A percentile compares a stretch with the other conserved stretches of the same genome.
Evolutionary conservation across 2,888 invertebrate genomes (phyloP).

Genomic region (Chrysodeixis includens): DNA sequence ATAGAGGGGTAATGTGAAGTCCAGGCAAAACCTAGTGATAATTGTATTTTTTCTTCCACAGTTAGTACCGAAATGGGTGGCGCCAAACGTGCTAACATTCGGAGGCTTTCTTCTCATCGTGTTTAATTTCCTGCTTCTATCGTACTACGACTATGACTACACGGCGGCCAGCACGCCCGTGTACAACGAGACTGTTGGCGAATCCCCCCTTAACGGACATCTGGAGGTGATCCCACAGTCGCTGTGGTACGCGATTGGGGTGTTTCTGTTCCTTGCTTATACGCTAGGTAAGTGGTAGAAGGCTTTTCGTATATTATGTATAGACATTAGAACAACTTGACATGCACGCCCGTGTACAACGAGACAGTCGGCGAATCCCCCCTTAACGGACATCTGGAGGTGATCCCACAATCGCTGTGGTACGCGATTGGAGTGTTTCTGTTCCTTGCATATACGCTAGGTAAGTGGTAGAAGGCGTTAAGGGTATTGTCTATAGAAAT

Average conservation of each 20-base stretch:
- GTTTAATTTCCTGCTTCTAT: constrained; percentile 94
- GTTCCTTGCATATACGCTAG: constrained; percentile 98
- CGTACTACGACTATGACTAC: constrained; percentile 96
- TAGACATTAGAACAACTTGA: no score
- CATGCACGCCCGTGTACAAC: constrained; percentile 81
- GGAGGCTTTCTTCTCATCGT: constrained; percentile 97
- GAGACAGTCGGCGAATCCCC: constrained; percentile 70
- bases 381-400: constrained; percentile 75
- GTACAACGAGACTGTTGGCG: constrained; percentile 72
- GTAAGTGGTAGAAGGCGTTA: no score
- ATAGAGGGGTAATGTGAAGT: no score
- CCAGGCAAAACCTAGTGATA: no score
- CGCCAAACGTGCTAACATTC: constrained; percentile 98
- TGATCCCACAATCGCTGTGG: constrained; percentile 96
- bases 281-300: constrained; percentile 96
- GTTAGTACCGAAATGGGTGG: constrained; percentile 98
- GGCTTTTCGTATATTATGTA: no score
- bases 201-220: constrained; percentile 71
- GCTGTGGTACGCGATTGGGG: constrained; percentile 95
- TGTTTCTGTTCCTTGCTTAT: constrained; percentile 98
- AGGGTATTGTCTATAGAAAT: no score
- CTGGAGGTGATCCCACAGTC: constrained; percentile 92
- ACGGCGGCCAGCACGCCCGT: constrained; percentile 91
- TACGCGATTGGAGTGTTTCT: constrained; percentile 95
- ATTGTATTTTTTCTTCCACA: constrained; percentile 78